These are phyloP conservation scores for Ceratina australensis DNA, from an alignment of 1,140 invertebrate species.

Conservation along the genomic window DNA sequence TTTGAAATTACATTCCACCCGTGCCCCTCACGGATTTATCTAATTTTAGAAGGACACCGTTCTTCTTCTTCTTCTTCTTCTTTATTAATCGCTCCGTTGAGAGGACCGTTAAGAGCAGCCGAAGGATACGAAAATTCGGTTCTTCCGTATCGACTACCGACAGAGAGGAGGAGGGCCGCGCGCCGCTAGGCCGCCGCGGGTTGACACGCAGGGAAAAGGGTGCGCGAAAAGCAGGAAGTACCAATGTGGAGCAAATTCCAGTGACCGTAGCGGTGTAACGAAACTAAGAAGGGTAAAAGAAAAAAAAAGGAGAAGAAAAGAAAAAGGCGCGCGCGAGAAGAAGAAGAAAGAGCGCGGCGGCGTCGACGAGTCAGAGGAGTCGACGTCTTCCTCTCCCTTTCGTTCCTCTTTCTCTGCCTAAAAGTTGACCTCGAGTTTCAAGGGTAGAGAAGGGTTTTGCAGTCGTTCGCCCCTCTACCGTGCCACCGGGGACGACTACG, in stretches of 20 bases:
- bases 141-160: constrained; percentile 59
- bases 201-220: constrained; percentile 55
- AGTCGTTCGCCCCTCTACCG: constrained; percentile 64
- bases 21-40: background rate
- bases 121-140: constrained; percentile 17
- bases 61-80: too few species aligned
- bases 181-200: constrained; percentile 57
- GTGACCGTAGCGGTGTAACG: constrained; percentile 56
- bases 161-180: constrained; percentile 30
- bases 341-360: constrained; percentile 7
- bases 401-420: constrained; percentile 71
- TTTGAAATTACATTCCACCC: background rate
- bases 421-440: constrained; percentile 80
- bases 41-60: too few species aligned
- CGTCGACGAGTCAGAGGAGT: constrained; percentile 59
- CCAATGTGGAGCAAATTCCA: constrained; percentile 67
- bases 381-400: constrained; percentile 48
- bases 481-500: constrained; percentile 47
- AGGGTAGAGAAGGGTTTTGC: constrained; percentile 76
- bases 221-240: constrained; percentile 67
- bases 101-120: too few species aligned
- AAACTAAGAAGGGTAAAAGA: constrained; percentile 60
- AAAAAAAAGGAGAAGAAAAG: too few species aligned
- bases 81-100: too few species aligned
- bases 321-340: constrained; percentile 56